Base-by-base conservation (phyloP, 23 tunicate genomes). In the Styela clava region DNA sequence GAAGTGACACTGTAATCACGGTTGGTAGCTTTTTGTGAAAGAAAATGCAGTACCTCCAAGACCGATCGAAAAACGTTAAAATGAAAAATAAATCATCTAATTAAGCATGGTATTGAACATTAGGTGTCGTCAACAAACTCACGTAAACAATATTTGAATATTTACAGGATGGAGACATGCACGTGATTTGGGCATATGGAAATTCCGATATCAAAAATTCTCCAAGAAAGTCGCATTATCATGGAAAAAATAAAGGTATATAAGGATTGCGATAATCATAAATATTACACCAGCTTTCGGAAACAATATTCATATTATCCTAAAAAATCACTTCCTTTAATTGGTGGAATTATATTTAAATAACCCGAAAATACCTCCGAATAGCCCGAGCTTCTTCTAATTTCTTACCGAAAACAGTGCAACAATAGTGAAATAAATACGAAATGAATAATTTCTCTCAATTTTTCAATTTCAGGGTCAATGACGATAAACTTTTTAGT, bases 151-250 rank as follows among this genome's bases (percentile, higher is more conserved):
- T n/a, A 44, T 44, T 44, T 44, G 9, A 44, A 44, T 44, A 44
- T 44, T 44, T 44, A 5, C 35, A 71, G 77, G 37, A 71, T 30
- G 77, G 34, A 71, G 18, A 33, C 23, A 71, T 35, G 32, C 32
- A 33, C 5, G 77, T 71, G 16, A 71, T 71, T 18, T 71, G 77
- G 77, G 77, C 77, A 28, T 71, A 71, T 71, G 77, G 77, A 3
- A 34, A 71, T 3, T 3, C 5, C 9, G 35, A 71, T 32, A 71
- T 71, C 16, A 32, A 16, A 21, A 71, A 33, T 21, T 5, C 37
- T 71, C 77, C 77, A 26, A 33, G 77, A 3, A 34, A 34, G 29
- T 71, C 77, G 29, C 18, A 71, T 71, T 29, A 71, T 71, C 77
- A 71, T 32, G 24, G 35, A 33, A 3, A 26, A 33, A 30, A 27